phyloP scores from a whole-genome alignment of 2,888 invertebrate species.

The Lepas anatifera region DNA sequence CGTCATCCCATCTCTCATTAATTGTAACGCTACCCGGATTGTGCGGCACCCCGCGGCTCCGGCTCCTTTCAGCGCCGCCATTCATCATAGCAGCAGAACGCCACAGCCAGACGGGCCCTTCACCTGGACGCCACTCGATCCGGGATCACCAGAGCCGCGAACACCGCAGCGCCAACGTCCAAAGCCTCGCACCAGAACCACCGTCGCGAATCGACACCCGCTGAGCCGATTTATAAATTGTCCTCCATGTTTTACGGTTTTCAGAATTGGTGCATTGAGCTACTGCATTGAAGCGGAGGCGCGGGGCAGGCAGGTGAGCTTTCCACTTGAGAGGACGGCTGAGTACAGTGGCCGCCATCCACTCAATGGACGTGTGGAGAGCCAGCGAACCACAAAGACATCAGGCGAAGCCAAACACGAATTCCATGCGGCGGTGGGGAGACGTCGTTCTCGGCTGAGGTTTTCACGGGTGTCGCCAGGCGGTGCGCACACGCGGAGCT shows the following conservation, averaged over 20 bases:
- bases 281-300: no score
- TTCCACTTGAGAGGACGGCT: not conserved
- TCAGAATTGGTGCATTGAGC: not conserved
- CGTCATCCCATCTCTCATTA: constrained; percentile 8
- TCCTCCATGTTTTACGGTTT: constrained; percentile 9
- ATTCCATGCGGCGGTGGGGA: not conserved
- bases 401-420: not conserved
- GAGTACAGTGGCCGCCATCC: not conserved
- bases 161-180: not conserved
- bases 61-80: not conserved
- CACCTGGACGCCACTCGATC: not conserved
- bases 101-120: not conserved
- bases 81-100: constrained; percentile 1
- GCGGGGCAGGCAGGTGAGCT: not conserved
- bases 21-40: constrained; percentile 5
- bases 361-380: not conserved
- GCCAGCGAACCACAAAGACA: not conserved
- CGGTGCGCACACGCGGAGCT: no score
- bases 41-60: not conserved
- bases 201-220: not conserved
- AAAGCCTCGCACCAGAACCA: not conserved
- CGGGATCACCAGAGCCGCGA: not conserved
- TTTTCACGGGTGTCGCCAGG: constrained; percentile 1
- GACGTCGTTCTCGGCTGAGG: not conserved
- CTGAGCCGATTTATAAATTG: not conserved